Evolutionary conservation across 2,888 invertebrate genomes (phyloP).

Genomic region (Schizotus pectinicornis): DNA sequence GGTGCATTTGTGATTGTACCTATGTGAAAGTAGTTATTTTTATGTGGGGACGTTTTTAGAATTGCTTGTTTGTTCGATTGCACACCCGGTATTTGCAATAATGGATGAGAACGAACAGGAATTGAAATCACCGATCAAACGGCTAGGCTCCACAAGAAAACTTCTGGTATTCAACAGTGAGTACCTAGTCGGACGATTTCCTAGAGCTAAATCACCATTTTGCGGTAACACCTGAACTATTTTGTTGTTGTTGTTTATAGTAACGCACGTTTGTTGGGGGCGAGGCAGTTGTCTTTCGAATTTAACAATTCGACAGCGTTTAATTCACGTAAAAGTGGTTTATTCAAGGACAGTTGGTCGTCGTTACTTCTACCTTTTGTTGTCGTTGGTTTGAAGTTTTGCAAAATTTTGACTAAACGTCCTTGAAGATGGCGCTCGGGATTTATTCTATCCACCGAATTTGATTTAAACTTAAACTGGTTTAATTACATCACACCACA

Average conservation of each 20-base stretch:
- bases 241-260: constrained; percentile 1
- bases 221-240: background rate
- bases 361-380: constrained; percentile 8
- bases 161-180: constrained; percentile 80
- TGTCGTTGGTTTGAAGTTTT: background rate
- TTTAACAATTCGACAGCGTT: too few species aligned
- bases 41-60: constrained; percentile 27
- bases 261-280: background rate
- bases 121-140: constrained; percentile 79
- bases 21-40: constrained; percentile 29
- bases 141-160: constrained; percentile 81
- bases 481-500: too few species aligned
- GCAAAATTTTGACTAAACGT: background rate
- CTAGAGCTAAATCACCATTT: background rate
- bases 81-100: constrained; percentile 24
- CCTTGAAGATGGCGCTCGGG: too few species aligned
- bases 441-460: too few species aligned
- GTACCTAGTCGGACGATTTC: constrained; percentile 52
- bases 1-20: constrained; percentile 9
- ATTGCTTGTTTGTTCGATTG: background rate
- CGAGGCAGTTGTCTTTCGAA: too few species aligned
- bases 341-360: constrained; percentile 12
- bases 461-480: too few species aligned
- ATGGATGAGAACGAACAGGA: constrained; percentile 80
- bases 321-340: constrained; percentile 16